Percentiles rank a stretch among this genome's conserved stretches.
Conservation (phyloP, 2,113 vertebrate species). For the Nibea coibor region DNA sequence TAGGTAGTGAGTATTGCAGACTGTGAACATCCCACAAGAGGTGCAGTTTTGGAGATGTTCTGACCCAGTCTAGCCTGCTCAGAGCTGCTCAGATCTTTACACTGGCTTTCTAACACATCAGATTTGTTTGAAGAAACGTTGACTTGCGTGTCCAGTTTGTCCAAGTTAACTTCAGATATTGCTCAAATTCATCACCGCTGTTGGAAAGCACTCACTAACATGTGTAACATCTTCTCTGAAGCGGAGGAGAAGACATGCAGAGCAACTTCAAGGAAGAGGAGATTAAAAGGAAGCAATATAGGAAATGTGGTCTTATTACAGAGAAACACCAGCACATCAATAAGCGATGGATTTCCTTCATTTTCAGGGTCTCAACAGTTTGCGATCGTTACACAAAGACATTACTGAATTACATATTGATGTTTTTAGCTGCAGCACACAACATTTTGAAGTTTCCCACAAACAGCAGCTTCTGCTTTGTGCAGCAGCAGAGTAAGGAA, state of each 20-base stretch:
- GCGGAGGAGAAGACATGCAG: background rate
- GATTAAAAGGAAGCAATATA: background rate
- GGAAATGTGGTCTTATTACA: background rate
- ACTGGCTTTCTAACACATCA: no score
- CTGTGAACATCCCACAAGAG: no score
- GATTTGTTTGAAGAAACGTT: no score
- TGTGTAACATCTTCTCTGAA: background rate
- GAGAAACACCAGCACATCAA: conserved; percentile 17
- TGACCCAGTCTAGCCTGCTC: no score
- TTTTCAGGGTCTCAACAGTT: conserved; percentile 38
- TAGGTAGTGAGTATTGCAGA: no score
- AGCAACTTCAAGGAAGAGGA: background rate
- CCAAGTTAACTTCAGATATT: background rate
- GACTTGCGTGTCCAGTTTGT: background rate
- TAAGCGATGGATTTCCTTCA: conserved; percentile 34
- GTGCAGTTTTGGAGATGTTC: no score
- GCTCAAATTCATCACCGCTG: background rate
- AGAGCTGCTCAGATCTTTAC: no score
- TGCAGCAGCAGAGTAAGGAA: conserved; percentile 44
- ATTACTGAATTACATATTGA: conserved; percentile 22
- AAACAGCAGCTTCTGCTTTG: conserved; percentile 35
- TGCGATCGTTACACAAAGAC: conserved; percentile 28
- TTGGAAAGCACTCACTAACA: background rate
- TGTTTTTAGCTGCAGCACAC: conserved; percentile 32
- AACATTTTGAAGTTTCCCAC: conserved; percentile 21